phyloP scores from a whole-genome alignment of 1,140 invertebrate species.

The Leptinotarsa undecemlineata region DNA sequence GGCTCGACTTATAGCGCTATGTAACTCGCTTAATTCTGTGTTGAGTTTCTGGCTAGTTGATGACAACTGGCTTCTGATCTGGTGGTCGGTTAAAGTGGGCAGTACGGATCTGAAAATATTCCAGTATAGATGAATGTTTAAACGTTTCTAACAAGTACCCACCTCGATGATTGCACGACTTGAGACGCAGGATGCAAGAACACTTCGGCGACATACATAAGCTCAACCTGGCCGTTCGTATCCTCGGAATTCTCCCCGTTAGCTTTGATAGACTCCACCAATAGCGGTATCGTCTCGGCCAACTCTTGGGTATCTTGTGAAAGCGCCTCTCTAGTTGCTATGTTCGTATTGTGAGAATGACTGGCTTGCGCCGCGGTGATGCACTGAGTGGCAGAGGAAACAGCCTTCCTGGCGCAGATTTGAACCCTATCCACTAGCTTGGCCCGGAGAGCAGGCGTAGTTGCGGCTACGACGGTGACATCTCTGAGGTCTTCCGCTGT shows the following conservation, averaged over 20 bases:
- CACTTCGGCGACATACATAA: conserved; percentile 86
- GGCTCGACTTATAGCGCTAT: conserved; percentile 77
- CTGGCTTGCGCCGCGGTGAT: conserved; percentile 81
- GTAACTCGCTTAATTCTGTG: conserved; percentile 75
- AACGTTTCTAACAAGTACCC: background rate
- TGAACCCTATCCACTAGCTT: conserved; percentile 77
- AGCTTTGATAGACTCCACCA: conserved; percentile 81
- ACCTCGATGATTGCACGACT: conserved; percentile 74
- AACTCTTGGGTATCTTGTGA: conserved; percentile 77
- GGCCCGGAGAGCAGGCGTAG: conserved; percentile 73
- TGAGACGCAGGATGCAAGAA: conserved; percentile 68
- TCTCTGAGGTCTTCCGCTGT: conserved; percentile 91
- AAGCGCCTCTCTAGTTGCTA: conserved; percentile 69
- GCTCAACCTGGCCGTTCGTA: conserved; percentile 74
- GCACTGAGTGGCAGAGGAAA: conserved; percentile 87
- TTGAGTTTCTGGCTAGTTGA: conserved; percentile 77
- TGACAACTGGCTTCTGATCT: conserved; percentile 59
- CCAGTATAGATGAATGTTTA: background rate
- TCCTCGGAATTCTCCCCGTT: conserved; percentile 73
- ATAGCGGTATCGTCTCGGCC: conserved; percentile 76
- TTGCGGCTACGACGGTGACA: conserved; percentile 83
- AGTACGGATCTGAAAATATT: conserved; percentile 63
- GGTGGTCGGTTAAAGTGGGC: conserved; percentile 83
- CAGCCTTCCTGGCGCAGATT: conserved; percentile 83
- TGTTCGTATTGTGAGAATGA: conserved; percentile 69